Conservation (phyloP, 37 sponge, comb jelly and placozoan genomes). For the Chondrosia reniformis region DNA sequence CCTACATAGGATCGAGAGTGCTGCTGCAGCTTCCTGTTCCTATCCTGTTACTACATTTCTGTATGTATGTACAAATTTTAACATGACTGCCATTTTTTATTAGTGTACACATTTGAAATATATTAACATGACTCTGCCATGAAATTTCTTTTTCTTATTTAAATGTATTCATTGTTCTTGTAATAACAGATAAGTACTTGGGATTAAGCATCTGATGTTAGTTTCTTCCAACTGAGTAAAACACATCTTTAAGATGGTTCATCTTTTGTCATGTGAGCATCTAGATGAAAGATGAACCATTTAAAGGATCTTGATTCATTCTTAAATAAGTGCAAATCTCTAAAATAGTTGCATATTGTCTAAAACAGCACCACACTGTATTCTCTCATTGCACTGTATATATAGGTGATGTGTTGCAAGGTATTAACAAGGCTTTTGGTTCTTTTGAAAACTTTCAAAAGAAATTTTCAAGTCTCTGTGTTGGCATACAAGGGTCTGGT, state of each 20-base stretch:
- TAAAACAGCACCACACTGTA: neutral
- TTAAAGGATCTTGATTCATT: no score
- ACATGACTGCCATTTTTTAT: no score
- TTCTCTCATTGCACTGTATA: neutral
- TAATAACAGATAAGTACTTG: neutral
- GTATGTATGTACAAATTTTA: no score
- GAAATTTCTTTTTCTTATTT: no score
- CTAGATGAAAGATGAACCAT: neutral
- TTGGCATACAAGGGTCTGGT: slow-evolving; percentile 91
- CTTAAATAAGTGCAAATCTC: no score
- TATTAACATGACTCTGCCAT: no score
- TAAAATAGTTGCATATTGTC: neutral
- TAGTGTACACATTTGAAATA: no score
- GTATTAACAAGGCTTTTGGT: slow-evolving; percentile 86
- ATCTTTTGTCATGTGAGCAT: neutral
- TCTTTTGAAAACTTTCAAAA: slow-evolving; percentile 74
- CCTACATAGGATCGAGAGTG: no score
- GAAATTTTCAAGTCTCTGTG: slow-evolving; percentile 59
- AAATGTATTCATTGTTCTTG: no score
- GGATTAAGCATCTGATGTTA: neutral
- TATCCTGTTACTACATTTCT: no score
- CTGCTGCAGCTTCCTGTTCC: no score
- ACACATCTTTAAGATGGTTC: neutral
- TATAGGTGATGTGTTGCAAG: slow-evolving; percentile 66
- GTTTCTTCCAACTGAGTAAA: neutral